Conservation (phyloP, 2,797 vertebrate genomes). For the Natrix natrix region DNA sequence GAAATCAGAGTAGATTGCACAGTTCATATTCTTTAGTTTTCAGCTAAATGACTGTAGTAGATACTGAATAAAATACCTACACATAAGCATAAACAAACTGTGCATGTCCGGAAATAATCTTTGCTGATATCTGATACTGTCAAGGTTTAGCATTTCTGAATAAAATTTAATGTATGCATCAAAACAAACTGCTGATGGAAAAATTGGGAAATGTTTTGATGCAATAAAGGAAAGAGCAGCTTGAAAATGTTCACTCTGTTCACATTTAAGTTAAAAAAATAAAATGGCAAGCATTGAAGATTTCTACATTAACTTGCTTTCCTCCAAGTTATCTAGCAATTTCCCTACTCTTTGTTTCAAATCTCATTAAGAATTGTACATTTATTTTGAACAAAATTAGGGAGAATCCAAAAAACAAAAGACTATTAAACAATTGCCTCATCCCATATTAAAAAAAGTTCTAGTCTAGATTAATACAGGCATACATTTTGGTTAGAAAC, state of each 20-base stretch:
- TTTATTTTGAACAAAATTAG: constrained; percentile 42
- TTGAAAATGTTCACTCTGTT: constrained; percentile 39
- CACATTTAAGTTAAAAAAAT: neutral
- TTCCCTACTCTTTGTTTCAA: constrained; percentile 33
- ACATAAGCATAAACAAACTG: neutral
- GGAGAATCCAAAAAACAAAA: too few relatives aligned
- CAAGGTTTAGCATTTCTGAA: neutral
- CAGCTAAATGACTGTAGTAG: neutral
- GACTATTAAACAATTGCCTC: constrained; percentile 16
- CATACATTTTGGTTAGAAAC: constrained; percentile 11
- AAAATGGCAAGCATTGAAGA: neutral
- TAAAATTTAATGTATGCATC: neutral
- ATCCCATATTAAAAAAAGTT: neutral
- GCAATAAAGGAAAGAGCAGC: constrained; percentile 40
- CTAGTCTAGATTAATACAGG: neutral
- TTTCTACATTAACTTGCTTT: constrained; percentile 1
- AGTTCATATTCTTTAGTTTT: neutral
- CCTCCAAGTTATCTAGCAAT: constrained; percentile 27
- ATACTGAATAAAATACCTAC: neutral
- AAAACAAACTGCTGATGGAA: constrained; percentile 10
- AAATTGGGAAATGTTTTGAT: constrained; percentile 28
- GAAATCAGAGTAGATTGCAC: neutral
- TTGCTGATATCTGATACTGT: neutral
- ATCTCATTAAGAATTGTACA: constrained; percentile 36
- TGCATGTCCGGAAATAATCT: neutral